Conservation (phyloP, 23 tunicate species). For the Halocynthia roretzi region DNA sequence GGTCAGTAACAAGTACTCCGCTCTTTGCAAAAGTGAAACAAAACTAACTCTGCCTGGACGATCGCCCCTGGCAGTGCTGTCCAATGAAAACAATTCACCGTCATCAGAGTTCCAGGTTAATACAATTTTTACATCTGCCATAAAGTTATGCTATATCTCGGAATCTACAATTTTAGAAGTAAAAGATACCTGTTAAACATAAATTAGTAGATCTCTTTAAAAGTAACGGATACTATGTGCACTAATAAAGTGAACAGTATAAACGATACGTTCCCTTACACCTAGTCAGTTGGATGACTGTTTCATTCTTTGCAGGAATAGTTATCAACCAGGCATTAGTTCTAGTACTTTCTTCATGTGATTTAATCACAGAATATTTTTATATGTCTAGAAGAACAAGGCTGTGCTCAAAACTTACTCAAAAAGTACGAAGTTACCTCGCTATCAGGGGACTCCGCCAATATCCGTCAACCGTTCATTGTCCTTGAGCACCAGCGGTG, state of each 20-base stretch:
- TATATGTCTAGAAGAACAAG: background rate
- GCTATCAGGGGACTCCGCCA: constrained; percentile 7
- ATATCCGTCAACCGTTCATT: background rate
- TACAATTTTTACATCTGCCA: background rate
- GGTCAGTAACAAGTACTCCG: no score
- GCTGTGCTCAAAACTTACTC: background rate
- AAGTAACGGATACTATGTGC: no score
- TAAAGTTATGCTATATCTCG: no score
- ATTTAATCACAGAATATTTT: background rate
- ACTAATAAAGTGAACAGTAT: no score
- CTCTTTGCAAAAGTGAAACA: no score
- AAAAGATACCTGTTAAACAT: no score
- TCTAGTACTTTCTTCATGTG: background rate
- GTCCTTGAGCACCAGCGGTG: background rate
- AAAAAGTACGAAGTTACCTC: background rate
- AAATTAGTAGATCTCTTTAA: no score
- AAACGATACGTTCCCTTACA: no score
- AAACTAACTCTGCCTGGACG: background rate
- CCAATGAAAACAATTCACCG: background rate
- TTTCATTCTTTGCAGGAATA: background rate
- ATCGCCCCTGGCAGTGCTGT: constrained; percentile 8
- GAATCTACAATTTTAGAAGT: no score
- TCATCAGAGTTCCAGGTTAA: background rate
- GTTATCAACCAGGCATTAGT: background rate
- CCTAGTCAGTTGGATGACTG: background rate